Base-by-base conservation (phyloP, 2,888 invertebrate genomes). In the Gymnocheta viridis region DNA sequence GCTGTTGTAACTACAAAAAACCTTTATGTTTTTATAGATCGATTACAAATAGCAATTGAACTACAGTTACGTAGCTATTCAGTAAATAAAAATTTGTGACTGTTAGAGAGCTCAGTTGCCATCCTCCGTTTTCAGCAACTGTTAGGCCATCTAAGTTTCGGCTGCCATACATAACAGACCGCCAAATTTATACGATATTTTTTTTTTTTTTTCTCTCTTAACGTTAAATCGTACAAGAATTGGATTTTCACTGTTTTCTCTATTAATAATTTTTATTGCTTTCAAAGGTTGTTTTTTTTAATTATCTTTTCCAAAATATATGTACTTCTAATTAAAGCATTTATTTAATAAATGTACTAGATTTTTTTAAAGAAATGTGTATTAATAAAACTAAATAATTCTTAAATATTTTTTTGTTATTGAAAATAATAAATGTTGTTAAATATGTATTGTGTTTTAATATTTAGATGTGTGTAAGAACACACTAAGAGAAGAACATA, bases 261-360 rank as follows among this genome's bases (percentile, higher is more conserved):
- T 41, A 62, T 41, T 70, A 54, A 60, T 62, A 64, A 29, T 60
- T 70, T 78, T 77, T 14, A 32, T 38, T 51, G 35, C 56, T 62
- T 58, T 70, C 62, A 51, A n/a, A 51, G 12, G 17, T 49, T 17
- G 19, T 54, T 51, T 44, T 54, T 35, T 54, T 35, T 44, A 12
- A 19, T 49, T 74, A 19, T 77, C 56, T 64, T 74, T 56, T 77
- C 51, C 49, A 82, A 77, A 76, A 76, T 41, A 62, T 56, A 76
- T 41, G 54, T 56, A 27, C 9, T 62, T 77, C 72, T 72, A 72
- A 72, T 77, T 77, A 77, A 82, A 82, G 82, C 77, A 77, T 77
- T 77, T 77, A 82, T 51, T 77, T 82, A 60, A 82, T 77, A 82
- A 77, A 82, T 82, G 76, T 77, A 77, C 82, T 82, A 82, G 64